Percentiles rank a stretch among this genome's conserved stretches.
phyloP scores from a whole-genome alignment of 2,888 invertebrate species.

The Ariolimax columbianus region DNA sequence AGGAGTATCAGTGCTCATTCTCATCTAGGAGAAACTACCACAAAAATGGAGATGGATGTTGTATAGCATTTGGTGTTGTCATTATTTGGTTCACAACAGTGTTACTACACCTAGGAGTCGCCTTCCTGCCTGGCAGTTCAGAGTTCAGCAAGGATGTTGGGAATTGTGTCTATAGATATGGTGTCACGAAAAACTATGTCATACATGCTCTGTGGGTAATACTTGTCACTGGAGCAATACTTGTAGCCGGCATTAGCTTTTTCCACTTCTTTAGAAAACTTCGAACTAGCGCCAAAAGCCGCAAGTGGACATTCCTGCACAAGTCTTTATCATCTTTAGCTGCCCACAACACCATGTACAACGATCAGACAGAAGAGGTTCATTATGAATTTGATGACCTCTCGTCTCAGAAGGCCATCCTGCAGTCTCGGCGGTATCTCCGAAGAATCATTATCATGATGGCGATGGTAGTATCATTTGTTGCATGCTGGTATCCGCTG shows the following conservation, averaged over 20 bases:
- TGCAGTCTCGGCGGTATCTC: conserved; percentile 62
- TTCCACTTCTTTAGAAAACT: conserved; percentile 85
- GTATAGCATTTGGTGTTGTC: conserved; percentile 92
- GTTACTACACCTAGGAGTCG: conserved; percentile 89
- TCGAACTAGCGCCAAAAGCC: conserved; percentile 60
- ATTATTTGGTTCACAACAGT: conserved; percentile 96
- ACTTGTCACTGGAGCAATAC: conserved; percentile 91
- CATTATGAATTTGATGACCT: conserved; percentile 56
- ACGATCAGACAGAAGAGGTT: conserved; percentile 49
- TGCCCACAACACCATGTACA: conserved; percentile 22
- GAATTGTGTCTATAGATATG: conserved; percentile 90
- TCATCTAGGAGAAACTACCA: conserved; percentile 43
- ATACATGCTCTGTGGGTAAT: conserved; percentile 93
- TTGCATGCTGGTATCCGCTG: conserved; percentile 93
- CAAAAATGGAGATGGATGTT: conserved; percentile 78
- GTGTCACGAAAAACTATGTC: conserved; percentile 92
- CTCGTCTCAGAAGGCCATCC: conserved; percentile 34
- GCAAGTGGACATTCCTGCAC: conserved; percentile 68
- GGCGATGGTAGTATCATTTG: conserved; percentile 81
- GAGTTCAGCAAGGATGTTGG: conserved; percentile 84
- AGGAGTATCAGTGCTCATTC: conserved; percentile 74
- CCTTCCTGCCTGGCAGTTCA: conserved; percentile 77
- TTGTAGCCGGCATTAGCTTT: conserved; percentile 90
- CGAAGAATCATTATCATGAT: conserved; percentile 66
- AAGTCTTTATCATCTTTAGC: conserved; percentile 58